These are phyloP conservation scores for Plagodis pulveraria DNA, from an alignment of 2,888 invertebrate genomes.

Conservation along the genomic window DNA sequence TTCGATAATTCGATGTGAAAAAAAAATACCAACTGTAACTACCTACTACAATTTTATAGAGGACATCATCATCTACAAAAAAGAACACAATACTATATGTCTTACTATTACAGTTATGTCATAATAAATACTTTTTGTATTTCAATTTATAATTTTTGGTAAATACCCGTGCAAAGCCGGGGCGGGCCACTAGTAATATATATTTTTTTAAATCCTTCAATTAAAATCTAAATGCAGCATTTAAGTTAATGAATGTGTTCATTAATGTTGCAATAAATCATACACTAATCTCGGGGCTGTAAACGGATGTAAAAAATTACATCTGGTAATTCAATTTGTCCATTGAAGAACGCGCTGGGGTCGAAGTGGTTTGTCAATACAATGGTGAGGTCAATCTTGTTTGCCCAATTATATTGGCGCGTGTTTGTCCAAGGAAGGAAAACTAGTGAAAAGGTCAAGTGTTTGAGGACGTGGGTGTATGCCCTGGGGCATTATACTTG, in stretches of 20 bases:
- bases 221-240: no score
- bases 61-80: no score
- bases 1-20: no score
- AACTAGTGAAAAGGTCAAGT: constrained; percentile 38
- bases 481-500: constrained; percentile 11
- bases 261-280: constrained; percentile 18
- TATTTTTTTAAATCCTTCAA: no score
- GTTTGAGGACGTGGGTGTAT: constrained; percentile 19
- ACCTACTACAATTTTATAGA: no score
- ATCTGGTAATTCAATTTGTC: constrained; percentile 28
- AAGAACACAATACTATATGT: no score
- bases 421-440: constrained; percentile 37
- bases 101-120: no score
- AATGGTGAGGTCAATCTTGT: constrained; percentile 44
- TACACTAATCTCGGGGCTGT: constrained; percentile 3
- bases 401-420: constrained; percentile 42
- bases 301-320: constrained; percentile 17
- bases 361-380: constrained; percentile 43
- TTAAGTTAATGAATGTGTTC: background rate
- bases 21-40: no score
- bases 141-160: no score
- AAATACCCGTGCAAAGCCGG: no score
- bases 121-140: no score
- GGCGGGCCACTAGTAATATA: no score
- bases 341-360: constrained; percentile 31